Evolutionary conservation across 2,888 invertebrate genomes (phyloP), one percentile per base, ranked within the genome.

Genomic region (Xanthorhoe designata): DNA sequence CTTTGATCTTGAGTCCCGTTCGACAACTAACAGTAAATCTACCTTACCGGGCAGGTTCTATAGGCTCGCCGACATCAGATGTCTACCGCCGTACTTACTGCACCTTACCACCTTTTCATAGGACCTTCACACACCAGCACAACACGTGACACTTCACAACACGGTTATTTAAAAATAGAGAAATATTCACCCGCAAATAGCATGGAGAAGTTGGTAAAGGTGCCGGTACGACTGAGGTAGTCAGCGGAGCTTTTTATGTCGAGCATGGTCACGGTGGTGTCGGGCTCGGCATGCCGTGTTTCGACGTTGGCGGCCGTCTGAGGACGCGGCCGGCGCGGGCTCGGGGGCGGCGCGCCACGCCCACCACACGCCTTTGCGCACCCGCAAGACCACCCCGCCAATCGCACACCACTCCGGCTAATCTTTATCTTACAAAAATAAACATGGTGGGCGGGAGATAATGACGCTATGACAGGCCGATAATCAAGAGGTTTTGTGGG

Each of bases 141-240:
- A 74, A 73, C 61, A 74, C 71, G 71, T 80, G 83, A 69, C 83
- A 86, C 86, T 79, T 75, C 82, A 84, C 83, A 76, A 66, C 75
- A 74, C 71, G 53, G 75, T 72, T 75, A 69, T 47, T 17, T 5
- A 15, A 80, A 75, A 76, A 81, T 78, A 78, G 75, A 78, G 70
- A 63, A 63, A 90, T 89, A 94, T 94, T 94, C 96, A 97, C 97
- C 97, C 94, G 97, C 97, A 94, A 98, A 98, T 86, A 98, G 95
- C 98, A 98, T 98, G 92, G 98, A 98, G 95, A 98, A 97, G 94
- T 98, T 98, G 91, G 98, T 97, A 91, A 98, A 98, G 73, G 98
- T 97, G 87, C 97, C 97, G 88, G 97, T 96, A 94, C 97, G 96
- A 94, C 96, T 96, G 86, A 98, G 95, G 94, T 98, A 98, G 95